Conservation (phyloP, 2,797 vertebrate species). For the Pseudomugil gertrudae region DNA sequence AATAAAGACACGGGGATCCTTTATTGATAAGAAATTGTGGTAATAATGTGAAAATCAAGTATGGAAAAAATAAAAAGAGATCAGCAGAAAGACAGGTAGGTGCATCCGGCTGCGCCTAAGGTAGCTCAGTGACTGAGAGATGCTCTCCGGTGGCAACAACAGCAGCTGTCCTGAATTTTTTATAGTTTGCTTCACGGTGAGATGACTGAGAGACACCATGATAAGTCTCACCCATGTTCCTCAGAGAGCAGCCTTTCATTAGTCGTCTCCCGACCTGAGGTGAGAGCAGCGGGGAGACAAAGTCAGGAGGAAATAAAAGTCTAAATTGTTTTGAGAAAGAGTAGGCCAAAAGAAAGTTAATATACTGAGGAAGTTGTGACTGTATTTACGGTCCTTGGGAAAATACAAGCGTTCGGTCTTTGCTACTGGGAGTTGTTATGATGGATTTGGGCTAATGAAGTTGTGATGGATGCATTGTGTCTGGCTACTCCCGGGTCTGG, state of each 20-base stretch:
- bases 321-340: constrained; percentile 68
- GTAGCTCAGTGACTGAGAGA: constrained; percentile 55
- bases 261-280: constrained; percentile 60
- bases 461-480: constrained; percentile 75
- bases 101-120: constrained; percentile 40
- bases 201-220: constrained; percentile 61
- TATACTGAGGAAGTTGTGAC: constrained; percentile 54
- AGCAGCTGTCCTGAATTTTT: constrained; percentile 73
- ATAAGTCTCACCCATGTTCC: constrained; percentile 71
- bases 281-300: constrained; percentile 46
- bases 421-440: constrained; percentile 63
- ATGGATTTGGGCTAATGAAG: constrained; percentile 80
- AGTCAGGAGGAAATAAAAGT: constrained; percentile 66
- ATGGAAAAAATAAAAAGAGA: constrained; percentile 7
- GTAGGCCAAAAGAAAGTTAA: constrained; percentile 59
- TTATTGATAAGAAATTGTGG: constrained; percentile 69
- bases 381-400: constrained; percentile 65
- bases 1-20: constrained; percentile 32
- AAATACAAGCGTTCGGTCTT: constrained; percentile 54
- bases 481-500: constrained; percentile 38
- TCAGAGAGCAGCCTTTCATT: constrained; percentile 73
- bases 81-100: constrained; percentile 37
- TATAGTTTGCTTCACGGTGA: constrained; percentile 55
- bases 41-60: constrained; percentile 52
- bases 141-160: constrained; percentile 60